Evolutionary conservation across 2,797 vertebrate species (phyloP).

Genomic region (Poeciliopsis paucimaculata): DNA sequence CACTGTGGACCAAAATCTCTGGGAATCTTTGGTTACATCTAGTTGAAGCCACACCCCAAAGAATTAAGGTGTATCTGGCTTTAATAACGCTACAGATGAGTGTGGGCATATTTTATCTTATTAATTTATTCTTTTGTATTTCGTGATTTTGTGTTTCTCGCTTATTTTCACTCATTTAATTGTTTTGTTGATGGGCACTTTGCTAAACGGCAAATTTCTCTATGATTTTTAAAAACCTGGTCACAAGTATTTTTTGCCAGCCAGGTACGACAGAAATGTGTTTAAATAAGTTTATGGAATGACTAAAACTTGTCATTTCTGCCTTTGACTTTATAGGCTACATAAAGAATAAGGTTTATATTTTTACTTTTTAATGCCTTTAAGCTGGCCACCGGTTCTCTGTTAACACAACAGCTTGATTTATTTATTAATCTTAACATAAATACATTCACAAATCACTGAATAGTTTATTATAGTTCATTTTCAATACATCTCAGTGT

Average conservation of each 20-base stretch:
- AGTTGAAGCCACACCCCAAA: too few species aligned
- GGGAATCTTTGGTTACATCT: too few species aligned
- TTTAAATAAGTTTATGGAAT: neutral
- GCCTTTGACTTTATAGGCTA: slow-evolving; percentile 21
- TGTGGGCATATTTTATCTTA: neutral
- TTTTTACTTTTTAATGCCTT: slow-evolving; percentile 51
- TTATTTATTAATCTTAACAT: neutral
- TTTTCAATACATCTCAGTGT: neutral
- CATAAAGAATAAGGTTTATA: slow-evolving; percentile 30
- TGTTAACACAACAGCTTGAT: slow-evolving; percentile 1
- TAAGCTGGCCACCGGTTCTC: slow-evolving; percentile 14
- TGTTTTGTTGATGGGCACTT: neutral
- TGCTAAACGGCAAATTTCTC: neutral
- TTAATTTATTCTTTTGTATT: neutral
- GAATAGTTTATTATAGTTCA: neutral
- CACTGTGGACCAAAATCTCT: too few species aligned
- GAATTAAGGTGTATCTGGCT: too few species aligned
- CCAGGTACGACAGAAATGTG: neutral
- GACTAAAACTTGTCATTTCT: neutral
- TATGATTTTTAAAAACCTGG: neutral
- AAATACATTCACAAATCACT: neutral
- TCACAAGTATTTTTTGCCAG: neutral
- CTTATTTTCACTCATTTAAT: neutral
- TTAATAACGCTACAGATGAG: neutral
- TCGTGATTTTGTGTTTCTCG: neutral